Evolutionary conservation across 2,888 invertebrate genomes (phyloP), one percentile per base, ranked within the genome.

Genomic region (Agriopis marginaria): DNA sequence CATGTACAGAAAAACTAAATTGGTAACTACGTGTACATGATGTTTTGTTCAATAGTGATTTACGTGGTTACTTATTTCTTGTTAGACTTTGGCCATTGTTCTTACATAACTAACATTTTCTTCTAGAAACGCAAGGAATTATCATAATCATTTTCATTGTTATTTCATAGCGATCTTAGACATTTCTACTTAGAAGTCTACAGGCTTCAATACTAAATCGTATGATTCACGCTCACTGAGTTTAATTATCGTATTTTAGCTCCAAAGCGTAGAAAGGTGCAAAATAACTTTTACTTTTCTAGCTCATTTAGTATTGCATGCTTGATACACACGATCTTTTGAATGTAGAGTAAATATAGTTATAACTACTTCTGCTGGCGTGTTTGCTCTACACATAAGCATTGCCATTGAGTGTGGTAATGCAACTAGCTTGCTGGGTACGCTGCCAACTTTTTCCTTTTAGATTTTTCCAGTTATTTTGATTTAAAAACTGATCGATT

Each of bases 231-330:
- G 69, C 61, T 69, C 42, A 17, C 45, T 50, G 61, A 49, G 44
- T 70, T 64, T 54, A 70, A 70, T 66, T 70, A 70, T 44, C 70
- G 42, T 59, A 39, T n/a, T 53, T 65, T 53, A 53, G 56, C 56
- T 56, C 51, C 58, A 51, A 50, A 53, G 53, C 45, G 59, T 59
- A 66, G 63, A 66, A 70, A 70, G 63, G 63, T 60, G 64, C 55
- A 14, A 64, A 23, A 40, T 54, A 23, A 66, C 66, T 66, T 70
- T 70, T 62, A 51, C 69, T 59, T 63, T 61, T 45, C 32, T 63
- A 12, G 40, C 14, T 63, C 40, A 56, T 66, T 55, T 56, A 32
- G 32, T 32, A 32, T 32, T 32, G 32, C 32, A 55, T 12, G 7
- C 10, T 32, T 44, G 56, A 55, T 55, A 42, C 12, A 32, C 11